Percentiles rank a stretch among this genome's conserved stretches.
These are phyloP conservation scores for Pachypsylla venusta DNA, from an alignment of 1,140 invertebrate genomes.

Conservation along the genomic window DNA sequence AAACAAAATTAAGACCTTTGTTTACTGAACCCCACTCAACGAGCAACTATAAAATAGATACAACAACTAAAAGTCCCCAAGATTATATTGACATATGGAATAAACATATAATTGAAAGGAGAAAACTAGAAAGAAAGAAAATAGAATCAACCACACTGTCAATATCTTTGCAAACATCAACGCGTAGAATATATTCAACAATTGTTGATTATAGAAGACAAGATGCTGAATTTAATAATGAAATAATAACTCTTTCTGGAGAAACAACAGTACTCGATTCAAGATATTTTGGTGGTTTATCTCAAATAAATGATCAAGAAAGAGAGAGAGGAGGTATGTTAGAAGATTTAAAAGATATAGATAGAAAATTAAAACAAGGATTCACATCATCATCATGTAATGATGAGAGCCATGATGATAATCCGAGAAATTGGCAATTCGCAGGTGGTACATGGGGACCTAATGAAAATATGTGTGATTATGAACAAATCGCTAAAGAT, in stretches of 20 bases:
- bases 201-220: not conserved
- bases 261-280: not conserved
- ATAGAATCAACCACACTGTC: not conserved
- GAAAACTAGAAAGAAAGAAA: not conserved
- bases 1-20: not conserved
- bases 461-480: constrained; percentile 2
- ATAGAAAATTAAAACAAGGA: not conserved
- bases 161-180: not conserved
- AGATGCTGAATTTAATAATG: not conserved
- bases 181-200: not conserved
- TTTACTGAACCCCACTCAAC: no score
- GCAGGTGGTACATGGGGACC: constrained; percentile 7
- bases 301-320: no score
- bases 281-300: constrained; percentile 5
- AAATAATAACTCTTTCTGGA: not conserved
- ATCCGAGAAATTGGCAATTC: not conserved
- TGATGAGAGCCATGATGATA: no score
- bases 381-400: no score
- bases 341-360: not conserved
- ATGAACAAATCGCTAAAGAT: not conserved
- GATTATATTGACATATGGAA: no score
- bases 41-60: no score
- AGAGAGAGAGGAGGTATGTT: no score
- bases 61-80: no score
- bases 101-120: no score